phyloP scores from a whole-genome alignment of 2,888 invertebrate species.

The Empis stercorea region DNA sequence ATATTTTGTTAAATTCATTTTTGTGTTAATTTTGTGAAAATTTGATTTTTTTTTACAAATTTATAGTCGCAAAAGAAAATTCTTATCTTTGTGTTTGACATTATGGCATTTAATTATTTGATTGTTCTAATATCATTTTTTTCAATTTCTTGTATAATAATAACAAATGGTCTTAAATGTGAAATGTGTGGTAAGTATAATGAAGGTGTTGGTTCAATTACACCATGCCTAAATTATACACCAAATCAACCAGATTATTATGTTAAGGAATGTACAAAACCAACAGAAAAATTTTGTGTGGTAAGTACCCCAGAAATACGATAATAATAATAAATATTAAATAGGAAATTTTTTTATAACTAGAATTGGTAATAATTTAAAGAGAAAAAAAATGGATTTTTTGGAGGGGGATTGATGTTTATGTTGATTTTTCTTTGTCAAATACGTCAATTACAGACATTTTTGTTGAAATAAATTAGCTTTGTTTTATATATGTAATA shows the following conservation, averaged over 20 bases:
- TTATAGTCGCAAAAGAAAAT: too few relatives aligned
- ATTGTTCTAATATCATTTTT: conserved; percentile 20
- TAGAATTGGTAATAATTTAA: neutral
- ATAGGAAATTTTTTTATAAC: neutral
- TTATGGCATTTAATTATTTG: conserved; percentile 6
- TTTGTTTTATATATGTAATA: too few relatives aligned
- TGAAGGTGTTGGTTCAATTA: conserved; percentile 74
- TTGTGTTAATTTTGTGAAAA: too few relatives aligned
- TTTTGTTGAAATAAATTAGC: too few relatives aligned
- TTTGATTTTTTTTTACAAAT: too few relatives aligned
- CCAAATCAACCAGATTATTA: conserved; percentile 47
- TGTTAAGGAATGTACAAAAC: conserved; percentile 52
- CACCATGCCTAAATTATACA: conserved; percentile 66
- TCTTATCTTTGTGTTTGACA: too few relatives aligned
- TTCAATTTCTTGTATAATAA: conserved; percentile 23
- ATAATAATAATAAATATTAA: neutral
- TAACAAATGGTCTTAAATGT: conserved; percentile 41
- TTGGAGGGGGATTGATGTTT: too few relatives aligned
- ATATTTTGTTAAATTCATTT: too few relatives aligned
- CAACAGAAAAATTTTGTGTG: conserved; percentile 55
- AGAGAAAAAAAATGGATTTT: too few relatives aligned
- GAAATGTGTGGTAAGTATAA: conserved; percentile 75
- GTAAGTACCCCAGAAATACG: too few relatives aligned
- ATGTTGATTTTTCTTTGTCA: too few relatives aligned
- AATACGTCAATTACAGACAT: too few relatives aligned